Evolutionary conservation across 2,113 vertebrate genomes (phyloP), one percentile per base, ranked within the genome.

Genomic region (Brachyhypopomus gauderio): DNA sequence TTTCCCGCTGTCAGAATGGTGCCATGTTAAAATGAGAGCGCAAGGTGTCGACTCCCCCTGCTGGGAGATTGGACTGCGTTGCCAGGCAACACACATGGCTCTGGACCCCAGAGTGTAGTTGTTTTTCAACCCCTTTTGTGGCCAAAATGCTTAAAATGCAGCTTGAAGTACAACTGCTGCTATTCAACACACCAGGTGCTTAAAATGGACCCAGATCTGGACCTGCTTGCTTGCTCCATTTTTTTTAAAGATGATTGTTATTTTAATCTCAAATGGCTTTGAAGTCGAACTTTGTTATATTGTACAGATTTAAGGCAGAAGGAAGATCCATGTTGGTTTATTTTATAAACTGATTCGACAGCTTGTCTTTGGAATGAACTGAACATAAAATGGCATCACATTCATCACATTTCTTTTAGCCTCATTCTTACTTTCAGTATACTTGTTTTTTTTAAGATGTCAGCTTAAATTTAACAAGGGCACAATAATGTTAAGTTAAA

Each of bases 221-320:
- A 30, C 71, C 67, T 52, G 60, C 58, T 56, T 34, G 63, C 45
- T 77, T 77, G 30, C 85, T 38, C 71, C 27, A 58, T 62, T 3
- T 74, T 81, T 79, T 72, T 67, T 83, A 64, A 56, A 38, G 38
- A 27, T 52, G 58, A 85, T 55, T 77, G 64, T 89, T 77, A n/a
- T 82, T 76, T 79, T 82, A 48, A 59, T 71, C 60, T 69, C 36
- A 67, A 48, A 22, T 62, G 77, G 72, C 72, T 83, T 81, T 52
- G 75, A 84, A 88, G 77, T 77, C 69, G 63, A 88, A 71, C 69
- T 88, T 88, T 86, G 30, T 86, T 85, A 88, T 62, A 78, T 77
- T 92, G 85, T 91, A 87, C 85, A 90, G 88, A 88, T 87, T 89
- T 36, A 70, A 58, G 71, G 30, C 59, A 58, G 11, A 64, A 38